Percentiles rank a stretch among this genome's conserved stretches.
phyloP scores from a whole-genome alignment of 1,140 invertebrate genomes.

The Phymorhynchus buccinoides region DNA sequence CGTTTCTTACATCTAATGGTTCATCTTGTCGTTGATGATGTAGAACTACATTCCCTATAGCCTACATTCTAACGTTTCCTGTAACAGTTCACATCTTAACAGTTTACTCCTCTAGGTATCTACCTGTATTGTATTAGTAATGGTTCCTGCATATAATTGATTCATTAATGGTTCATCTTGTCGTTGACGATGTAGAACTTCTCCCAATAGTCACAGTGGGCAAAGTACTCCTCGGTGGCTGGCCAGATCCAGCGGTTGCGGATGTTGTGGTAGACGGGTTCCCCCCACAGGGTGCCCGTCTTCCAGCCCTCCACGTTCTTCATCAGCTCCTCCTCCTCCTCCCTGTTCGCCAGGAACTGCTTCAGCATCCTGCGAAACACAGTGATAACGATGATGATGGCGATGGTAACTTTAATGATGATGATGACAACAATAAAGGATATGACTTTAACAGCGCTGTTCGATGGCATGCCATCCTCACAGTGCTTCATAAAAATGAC shows the following conservation, averaged over 20 bases:
- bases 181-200: constrained; percentile 41
- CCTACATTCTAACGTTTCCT: neutral
- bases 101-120: neutral
- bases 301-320: constrained; percentile 89
- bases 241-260: constrained; percentile 77
- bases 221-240: constrained; percentile 81
- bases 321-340: constrained; percentile 90
- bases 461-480: no score
- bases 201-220: constrained; percentile 55
- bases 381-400: neutral
- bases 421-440: no score
- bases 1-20: constrained; percentile 36
- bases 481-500: no score
- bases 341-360: constrained; percentile 84
- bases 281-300: constrained; percentile 87
- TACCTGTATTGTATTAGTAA: neutral
- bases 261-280: constrained; percentile 82
- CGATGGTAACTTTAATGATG: no score
- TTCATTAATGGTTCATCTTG: constrained; percentile 40
- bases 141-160: no score
- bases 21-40: constrained; percentile 36
- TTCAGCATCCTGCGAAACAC: constrained; percentile 79
- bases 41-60: constrained; percentile 40
- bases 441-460: no score
- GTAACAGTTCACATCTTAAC: neutral